Base-by-base conservation (phyloP, 2,888 invertebrate species). In the Erebia aethiops region DNA sequence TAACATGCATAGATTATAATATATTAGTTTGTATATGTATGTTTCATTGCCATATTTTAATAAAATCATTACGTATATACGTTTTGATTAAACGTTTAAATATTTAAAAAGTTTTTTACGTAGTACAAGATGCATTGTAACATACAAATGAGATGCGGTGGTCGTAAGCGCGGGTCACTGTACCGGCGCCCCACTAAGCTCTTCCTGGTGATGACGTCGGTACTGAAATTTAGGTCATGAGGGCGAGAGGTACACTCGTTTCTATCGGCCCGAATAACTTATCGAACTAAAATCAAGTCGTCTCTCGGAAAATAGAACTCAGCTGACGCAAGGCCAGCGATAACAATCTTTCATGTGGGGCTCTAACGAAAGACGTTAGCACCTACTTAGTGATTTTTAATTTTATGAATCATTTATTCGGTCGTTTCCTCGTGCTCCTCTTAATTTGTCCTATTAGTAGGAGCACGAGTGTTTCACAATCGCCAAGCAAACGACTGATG, bases 191-290 rank as follows among this genome's bases (percentile, higher is more conserved):
- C 91, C 84, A 90, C 86, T 86, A 89, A 84, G 83, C 83, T 77
- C 77, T 81, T 86, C 83, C 80, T 83, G 83, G 81, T 85, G 78
- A 84, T 91, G 92, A 92, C 91, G 91, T 91, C 90, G 89, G 80
- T 80, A 81, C 81, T 80, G 83, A 88, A 86, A 92, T 92, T 87
- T 91, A 86, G 92, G 92, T 91, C 91, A 92, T 80, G 85, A 85
- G 89, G 87, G 83, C 90, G 84, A 77, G 81, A 82, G 82, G 81
- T 80, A 80, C 78, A 77, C 77, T 77, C 79, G 80, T 79, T 75
- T 77, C 81, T 72, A 73, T 76, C 78, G 79, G 74, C 74, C 76
- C 76, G 76, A 77, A 78, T 77, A 72, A 70, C 77, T 76, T 75
- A 76, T 78, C 75, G 71, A 74, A 69, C 70, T 70, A 69, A 70